phyloP scores from a whole-genome alignment of 1,140 invertebrate species.

The Drosophila pallidifrons region DNA sequence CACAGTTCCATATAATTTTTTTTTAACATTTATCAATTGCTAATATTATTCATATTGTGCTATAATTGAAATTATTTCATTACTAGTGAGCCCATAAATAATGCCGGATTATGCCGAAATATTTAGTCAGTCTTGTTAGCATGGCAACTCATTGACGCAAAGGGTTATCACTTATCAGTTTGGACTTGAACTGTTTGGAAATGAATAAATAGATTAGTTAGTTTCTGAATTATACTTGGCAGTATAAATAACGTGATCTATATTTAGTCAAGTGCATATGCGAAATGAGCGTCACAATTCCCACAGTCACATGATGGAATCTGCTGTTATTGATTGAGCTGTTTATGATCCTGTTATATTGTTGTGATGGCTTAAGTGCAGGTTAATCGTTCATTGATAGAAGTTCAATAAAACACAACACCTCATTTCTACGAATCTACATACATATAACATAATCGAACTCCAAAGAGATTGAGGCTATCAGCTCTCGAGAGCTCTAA shows the following conservation, averaged over 20 bases:
- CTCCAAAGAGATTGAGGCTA: slow-evolving; percentile 27
- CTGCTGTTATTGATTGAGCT: not conserved
- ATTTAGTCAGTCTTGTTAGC: not conserved
- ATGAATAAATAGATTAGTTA: slow-evolving; percentile 1
- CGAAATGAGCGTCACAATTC: slow-evolving; percentile 11
- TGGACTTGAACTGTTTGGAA: slow-evolving; percentile 45
- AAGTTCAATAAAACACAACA: slow-evolving; percentile 3
- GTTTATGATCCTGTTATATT: not conserved
- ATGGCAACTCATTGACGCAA: slow-evolving; percentile 27
- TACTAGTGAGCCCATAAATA: not conserved
- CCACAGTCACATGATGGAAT: slow-evolving; percentile 30
- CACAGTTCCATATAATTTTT: too few relatives aligned
- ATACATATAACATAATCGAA: not conserved
- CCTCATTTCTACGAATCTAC: not conserved
- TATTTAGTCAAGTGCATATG: slow-evolving; percentile 35
- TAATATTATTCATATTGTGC: not conserved
- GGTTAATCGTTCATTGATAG: slow-evolving; percentile 6
- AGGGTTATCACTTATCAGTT: slow-evolving; percentile 49
- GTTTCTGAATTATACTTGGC: not conserved
- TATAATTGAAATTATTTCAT: not conserved
- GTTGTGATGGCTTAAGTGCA: slow-evolving; percentile 1
- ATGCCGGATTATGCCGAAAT: not conserved
- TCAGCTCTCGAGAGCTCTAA: slow-evolving; percentile 9
- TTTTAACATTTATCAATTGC: too few relatives aligned
- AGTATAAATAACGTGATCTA: slow-evolving; percentile 20